Evolutionary conservation across 1,140 invertebrate genomes (phyloP).

Genomic region (fruit fly (Drosophila melanogaster)): DNA sequence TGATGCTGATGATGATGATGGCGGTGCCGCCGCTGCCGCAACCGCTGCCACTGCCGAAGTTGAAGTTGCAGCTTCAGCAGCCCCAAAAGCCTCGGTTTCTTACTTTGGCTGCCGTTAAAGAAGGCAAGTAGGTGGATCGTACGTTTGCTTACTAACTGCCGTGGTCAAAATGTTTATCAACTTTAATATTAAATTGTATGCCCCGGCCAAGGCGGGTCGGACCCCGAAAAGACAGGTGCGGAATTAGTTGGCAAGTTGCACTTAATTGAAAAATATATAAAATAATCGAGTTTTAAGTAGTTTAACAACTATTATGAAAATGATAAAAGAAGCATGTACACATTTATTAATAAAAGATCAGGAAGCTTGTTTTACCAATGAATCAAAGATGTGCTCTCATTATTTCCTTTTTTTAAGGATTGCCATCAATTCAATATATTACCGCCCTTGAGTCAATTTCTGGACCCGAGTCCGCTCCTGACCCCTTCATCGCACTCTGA

Average conservation of each 20-base stretch:
- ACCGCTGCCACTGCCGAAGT: slow-evolving; percentile 35
- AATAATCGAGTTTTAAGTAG: not conserved
- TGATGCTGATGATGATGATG: slow-evolving; percentile 60
- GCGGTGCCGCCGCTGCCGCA: slow-evolving; percentile 37
- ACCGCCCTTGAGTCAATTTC: no score
- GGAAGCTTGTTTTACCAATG: no score
- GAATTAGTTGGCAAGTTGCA: not conserved
- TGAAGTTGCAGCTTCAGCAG: slow-evolving; percentile 55
- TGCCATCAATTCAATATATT: no score
- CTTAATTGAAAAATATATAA: not conserved
- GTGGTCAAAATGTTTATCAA: slow-evolving; percentile 84
- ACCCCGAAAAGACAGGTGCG: slow-evolving; percentile 28
- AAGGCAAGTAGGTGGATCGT: slow-evolving; percentile 84
- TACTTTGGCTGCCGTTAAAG: slow-evolving; percentile 69
- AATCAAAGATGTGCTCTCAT: no score
- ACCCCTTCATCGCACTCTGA: slow-evolving; percentile 45
- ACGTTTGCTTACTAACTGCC: slow-evolving; percentile 84
- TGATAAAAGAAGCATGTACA: no score
- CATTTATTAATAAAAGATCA: no score
- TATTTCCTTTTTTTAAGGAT: no score
- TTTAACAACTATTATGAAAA: no score
- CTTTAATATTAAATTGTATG: slow-evolving; percentile 84
- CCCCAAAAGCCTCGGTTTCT: slow-evolving; percentile 11
- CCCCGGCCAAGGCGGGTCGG: slow-evolving; percentile 48
- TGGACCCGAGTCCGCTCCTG: slow-evolving; percentile 14